Evolutionary conservation across 2,888 invertebrate species (phyloP), one percentile per base, ranked within the genome.

Genomic region (Ennomos erosarius): DNA sequence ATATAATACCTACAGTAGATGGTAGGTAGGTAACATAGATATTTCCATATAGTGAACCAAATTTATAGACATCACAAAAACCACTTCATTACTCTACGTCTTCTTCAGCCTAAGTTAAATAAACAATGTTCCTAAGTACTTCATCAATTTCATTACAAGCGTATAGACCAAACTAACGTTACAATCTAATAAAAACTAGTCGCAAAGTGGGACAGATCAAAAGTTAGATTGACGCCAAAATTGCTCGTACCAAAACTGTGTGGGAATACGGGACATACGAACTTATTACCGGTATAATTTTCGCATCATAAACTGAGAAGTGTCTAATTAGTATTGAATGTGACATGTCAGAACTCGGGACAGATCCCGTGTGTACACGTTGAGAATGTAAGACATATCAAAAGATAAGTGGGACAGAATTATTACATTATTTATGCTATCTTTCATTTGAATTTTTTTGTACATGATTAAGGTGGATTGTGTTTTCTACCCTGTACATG

Each of bases 161-260:
- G 36, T 55, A 54, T 46, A 43, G 42, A 53, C 40, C 45, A 42
- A 65, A 64, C 65, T 64, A 64, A 59, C 44, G 46, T 48, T 43
- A 52, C 46, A 62, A 66, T 65, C 65, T 52, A 73, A 78, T 76
- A 76, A 75, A 76, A 76, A 73, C 74, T 71, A 71, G 46, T 58
- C 50, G 54, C 65, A 57, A 61, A 68, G 55, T 61, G 68, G 70
- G 64, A 64, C 60, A 73, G 73, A 78, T 78, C 77, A 77, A 78
- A 79, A 80, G 75, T 80, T 79, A 73, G 78, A 79, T 79, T 76
- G 77, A 76, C 78, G 74, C 75, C 73, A 73, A 74, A 78, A 78
- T 75, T 76, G 76, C 71, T 63, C 59, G 65, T 68, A 67, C 69
- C 76, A 73, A n/a, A 75, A 72, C 76, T 71, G 40, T 5, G 69